These are phyloP conservation scores for Subacronicta megacephala DNA, from an alignment of 2,888 invertebrate genomes.

Conservation along the genomic window DNA sequence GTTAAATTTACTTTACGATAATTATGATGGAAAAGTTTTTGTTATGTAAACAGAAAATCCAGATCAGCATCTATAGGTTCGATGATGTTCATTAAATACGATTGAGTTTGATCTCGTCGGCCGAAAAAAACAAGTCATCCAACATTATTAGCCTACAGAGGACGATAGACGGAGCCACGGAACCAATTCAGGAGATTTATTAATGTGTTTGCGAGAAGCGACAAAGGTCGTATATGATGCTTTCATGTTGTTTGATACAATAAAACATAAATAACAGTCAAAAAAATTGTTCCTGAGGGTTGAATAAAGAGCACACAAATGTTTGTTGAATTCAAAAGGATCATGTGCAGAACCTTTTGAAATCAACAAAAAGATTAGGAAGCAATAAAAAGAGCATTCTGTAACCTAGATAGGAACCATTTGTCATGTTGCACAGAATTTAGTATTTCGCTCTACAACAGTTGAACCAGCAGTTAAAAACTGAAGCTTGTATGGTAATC, in stretches of 20 bases:
- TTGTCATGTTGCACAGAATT: conserved; percentile 21
- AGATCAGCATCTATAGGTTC: conserved; percentile 27
- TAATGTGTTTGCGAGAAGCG: conserved; percentile 71
- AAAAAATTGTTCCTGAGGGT: conserved; percentile 62
- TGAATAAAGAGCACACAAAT: conserved; percentile 54
- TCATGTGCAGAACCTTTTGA: conserved; percentile 60
- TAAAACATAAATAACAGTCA: conserved; percentile 69
- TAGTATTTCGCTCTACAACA: conserved; percentile 22
- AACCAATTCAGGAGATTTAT: conserved; percentile 74
- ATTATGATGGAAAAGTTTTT: conserved; percentile 47
- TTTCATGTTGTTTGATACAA: conserved; percentile 62
- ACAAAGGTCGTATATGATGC: conserved; percentile 58
- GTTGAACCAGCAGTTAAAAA: conserved; percentile 29
- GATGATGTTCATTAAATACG: conserved; percentile 22
- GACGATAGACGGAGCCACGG: conserved; percentile 52
- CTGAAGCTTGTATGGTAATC: conserved; percentile 37
- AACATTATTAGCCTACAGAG: conserved; percentile 51
- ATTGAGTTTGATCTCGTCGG: conserved; percentile 26
- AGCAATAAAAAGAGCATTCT: conserved; percentile 28
- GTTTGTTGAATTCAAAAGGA: no score
- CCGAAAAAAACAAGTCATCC: conserved; percentile 64
- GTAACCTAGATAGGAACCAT: conserved; percentile 29
- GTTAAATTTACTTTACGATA: conserved; percentile 59
- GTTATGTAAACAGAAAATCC: conserved; percentile 24
- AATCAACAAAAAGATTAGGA: conserved; percentile 45